Conservation (phyloP, 2,797 vertebrate species). For the Argyrosomus regius region DNA sequence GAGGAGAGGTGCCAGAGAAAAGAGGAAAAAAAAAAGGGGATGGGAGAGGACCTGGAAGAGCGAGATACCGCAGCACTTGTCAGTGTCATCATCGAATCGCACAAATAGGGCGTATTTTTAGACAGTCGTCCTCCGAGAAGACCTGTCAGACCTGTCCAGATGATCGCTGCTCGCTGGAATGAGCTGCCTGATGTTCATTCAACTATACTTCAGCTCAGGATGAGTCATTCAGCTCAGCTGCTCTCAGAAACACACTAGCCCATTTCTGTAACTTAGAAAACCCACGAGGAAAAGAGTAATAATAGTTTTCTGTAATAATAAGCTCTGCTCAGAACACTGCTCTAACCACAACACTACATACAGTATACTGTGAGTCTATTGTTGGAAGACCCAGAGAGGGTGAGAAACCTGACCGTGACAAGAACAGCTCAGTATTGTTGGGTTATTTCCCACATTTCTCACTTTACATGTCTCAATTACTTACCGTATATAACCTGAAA, state of each 20-base stretch:
- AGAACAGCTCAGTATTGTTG: neutral
- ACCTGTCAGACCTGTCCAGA: constrained; percentile 70
- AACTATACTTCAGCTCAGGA: constrained; percentile 38
- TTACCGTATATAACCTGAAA: too few relatives aligned
- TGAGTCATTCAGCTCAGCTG: constrained; percentile 56
- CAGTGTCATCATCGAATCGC: constrained; percentile 58
- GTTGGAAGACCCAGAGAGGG: neutral
- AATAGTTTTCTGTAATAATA: constrained; percentile 11
- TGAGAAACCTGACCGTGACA: neutral
- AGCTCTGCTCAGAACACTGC: neutral
- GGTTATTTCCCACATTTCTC: constrained; percentile 29
- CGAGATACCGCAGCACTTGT: constrained; percentile 43
- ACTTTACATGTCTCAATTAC: constrained; percentile 5
- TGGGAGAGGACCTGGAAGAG: constrained; percentile 30
- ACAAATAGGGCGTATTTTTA: constrained; percentile 65
- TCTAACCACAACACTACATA: neutral
- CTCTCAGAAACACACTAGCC: constrained; percentile 43
- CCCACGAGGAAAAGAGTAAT: neutral
- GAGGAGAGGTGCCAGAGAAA: neutral
- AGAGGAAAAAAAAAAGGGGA: neutral
- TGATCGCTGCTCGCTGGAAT: constrained; percentile 48
- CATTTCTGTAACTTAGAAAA: neutral
- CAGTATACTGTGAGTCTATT: neutral
- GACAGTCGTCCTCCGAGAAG: constrained; percentile 48
- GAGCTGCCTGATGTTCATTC: constrained; percentile 63